Base-by-base conservation (phyloP, 2,797 vertebrate species). In the Sylvilagus floridanus region DNA sequence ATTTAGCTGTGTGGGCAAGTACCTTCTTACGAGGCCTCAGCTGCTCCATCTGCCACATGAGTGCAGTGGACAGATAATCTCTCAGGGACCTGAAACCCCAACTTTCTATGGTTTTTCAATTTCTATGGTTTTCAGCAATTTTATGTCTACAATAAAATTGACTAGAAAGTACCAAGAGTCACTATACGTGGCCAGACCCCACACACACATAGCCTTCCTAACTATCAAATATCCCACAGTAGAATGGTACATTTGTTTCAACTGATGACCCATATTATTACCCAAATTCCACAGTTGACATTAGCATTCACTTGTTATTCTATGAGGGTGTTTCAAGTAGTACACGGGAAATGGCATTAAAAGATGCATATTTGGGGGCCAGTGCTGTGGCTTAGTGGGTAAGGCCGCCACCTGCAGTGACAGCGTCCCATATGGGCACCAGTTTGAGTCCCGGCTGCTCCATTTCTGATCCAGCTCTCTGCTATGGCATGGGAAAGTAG, bases 1-100 rank as follows among this genome's bases (percentile, higher is more conserved):
- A 90, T 75, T 82, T 82, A 92, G 50, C 66, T 94, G 11, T 81
- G 42, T 90, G 69, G 32, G 66, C 30, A 88, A 84, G n/a, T 75
- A 30, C 37, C 76, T 95, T 60, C 69, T 90, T 73, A 21, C 72
- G 35, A 57, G n/a, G 26, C 28, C 47, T 84, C 35, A 50, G 30
- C 50, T 30, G 1, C 32, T 84, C 32, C 52, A 69, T 69, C 9
- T 87, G 82, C 92, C 71, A 84, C 63, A 26, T 84, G 66, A 93
- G 6, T 68, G 52, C 60, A 90, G 16, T 26, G 24, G 42, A 75
- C 63, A 93, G 66, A 83, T 93, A 30, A 84, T 94, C 22, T 84
- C 75, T 37, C 37, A 63, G 87, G 42, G 26, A 91, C 2, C 47
- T 83, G 47, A 13, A 5, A 76, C 75, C 22, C 52, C 73, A 87